Base-by-base conservation (phyloP, 2,113 vertebrate species). In the Mionectes macconnelli region DNA sequence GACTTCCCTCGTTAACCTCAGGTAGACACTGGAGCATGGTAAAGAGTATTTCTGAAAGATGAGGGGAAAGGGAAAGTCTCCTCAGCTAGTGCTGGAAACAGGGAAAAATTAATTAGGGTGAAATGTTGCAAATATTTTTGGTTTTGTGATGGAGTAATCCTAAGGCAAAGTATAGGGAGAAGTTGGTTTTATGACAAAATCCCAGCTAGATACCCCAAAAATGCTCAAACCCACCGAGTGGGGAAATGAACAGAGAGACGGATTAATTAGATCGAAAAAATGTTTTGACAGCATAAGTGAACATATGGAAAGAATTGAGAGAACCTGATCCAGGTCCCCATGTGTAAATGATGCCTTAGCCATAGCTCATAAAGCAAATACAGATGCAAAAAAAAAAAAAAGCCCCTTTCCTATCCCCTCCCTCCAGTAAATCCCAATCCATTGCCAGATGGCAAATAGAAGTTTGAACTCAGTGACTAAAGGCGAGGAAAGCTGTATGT, bases 251-350 rank as follows among this genome's bases (percentile, higher is more conserved):
- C 63, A 49, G 94, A 97, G 93, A 94, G 88, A 88, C 59, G 55
- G 97, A 97, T 97, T 97, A 97, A 94, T 93, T 97, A 93, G 84
- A 96, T 94, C 0, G 28, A 96, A 95, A 96, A 97, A 97, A 96
- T 97, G 97, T 97, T 98, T 97, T 97, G 97, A 96, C 91, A 91
- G 97, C 72, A 5, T 88, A 96, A 97, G 96, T 55, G 97, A 98
- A 97, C 98, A 98, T 98, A 96, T 98, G 98, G 98, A 98, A 98
- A 93, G 96, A 97, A 98, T 98, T 97, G 98, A 93, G 87, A 94
- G 93, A 97, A 96, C 93, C 84, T 12, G 82, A 79, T 96, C 95
- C 91, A 95, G 84, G 96, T 97, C 96, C 97, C 96, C 95, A 93
- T 96, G 97, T 97, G 97, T 98, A 98, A 98, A 98, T 96, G 97